phyloP scores from a whole-genome alignment of 2,113 vertebrate species.

The Empidonax traillii region DNA sequence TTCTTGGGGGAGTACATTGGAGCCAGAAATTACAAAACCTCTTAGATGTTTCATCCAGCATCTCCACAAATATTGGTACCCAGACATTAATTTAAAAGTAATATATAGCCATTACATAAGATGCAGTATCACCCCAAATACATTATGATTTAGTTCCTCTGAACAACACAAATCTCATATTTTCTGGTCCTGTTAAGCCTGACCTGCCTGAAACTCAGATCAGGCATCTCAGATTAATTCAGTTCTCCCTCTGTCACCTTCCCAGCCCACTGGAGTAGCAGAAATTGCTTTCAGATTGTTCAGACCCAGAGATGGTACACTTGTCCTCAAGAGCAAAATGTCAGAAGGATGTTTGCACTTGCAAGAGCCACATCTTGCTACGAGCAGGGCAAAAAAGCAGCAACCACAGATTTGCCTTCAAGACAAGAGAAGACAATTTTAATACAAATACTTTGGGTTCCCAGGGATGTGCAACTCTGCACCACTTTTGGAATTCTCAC shows the following conservation, averaged over 20 bases:
- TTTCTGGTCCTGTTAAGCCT: background rate
- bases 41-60: background rate
- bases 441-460: background rate
- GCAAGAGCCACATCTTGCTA: accelerated
- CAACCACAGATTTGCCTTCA: background rate
- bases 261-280: background rate
- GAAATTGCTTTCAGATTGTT: background rate
- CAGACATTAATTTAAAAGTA: background rate
- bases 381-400: background rate
- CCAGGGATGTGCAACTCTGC: background rate
- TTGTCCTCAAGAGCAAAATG: background rate
- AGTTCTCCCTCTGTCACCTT: background rate
- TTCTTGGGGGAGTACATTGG: background rate
- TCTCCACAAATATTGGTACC: background rate
- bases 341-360: background rate
- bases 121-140: background rate
- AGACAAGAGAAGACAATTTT: background rate
- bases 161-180: background rate
- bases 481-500: accelerated
- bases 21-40: background rate
- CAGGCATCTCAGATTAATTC: background rate
- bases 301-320: background rate
- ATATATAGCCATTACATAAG: background rate
- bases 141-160: background rate
- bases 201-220: background rate